Conservation (phyloP, 2,888 invertebrate species). For the Luperina nickerlii region DNA sequence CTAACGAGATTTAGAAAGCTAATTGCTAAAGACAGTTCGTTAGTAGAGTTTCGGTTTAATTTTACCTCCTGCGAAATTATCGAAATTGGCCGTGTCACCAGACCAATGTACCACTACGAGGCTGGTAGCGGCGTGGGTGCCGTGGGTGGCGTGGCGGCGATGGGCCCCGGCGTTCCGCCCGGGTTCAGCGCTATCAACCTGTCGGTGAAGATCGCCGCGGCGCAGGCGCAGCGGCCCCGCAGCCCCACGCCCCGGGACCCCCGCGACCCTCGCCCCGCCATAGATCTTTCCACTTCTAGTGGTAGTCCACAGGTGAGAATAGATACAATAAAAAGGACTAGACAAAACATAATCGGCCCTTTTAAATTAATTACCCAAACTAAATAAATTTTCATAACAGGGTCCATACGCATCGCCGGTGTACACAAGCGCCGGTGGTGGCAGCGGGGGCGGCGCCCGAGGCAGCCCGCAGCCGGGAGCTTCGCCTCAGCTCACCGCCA, state of each 20-base stretch:
- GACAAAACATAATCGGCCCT: constrained; percentile 59
- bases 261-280: constrained; percentile 95
- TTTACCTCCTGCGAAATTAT: constrained; percentile 53
- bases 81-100: constrained; percentile 80
- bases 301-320: constrained; percentile 95
- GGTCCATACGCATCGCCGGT: constrained; percentile 94
- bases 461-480: constrained; percentile 96
- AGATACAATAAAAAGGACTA: constrained; percentile 58
- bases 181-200: constrained; percentile 95
- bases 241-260: constrained; percentile 94
- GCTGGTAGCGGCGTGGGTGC: constrained; percentile 88
- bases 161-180: constrained; percentile 93
- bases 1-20: constrained; percentile 43
- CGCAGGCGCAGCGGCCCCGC: constrained; percentile 92
- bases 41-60: constrained; percentile 56
- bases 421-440: constrained; percentile 94
- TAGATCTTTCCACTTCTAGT: constrained; percentile 96
- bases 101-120: constrained; percentile 96
- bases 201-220: constrained; percentile 95
- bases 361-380: constrained; percentile 62
- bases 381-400: constrained; percentile 88
- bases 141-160: constrained; percentile 91
- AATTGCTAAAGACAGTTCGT: constrained; percentile 49
- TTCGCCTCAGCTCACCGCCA: constrained; percentile 94
- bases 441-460: constrained; percentile 92